A percentile compares a stretch with the other conserved stretches of the same genome.
Conservation (phyloP, 2,888 invertebrate species). For the Crossocerus cetratus region DNA sequence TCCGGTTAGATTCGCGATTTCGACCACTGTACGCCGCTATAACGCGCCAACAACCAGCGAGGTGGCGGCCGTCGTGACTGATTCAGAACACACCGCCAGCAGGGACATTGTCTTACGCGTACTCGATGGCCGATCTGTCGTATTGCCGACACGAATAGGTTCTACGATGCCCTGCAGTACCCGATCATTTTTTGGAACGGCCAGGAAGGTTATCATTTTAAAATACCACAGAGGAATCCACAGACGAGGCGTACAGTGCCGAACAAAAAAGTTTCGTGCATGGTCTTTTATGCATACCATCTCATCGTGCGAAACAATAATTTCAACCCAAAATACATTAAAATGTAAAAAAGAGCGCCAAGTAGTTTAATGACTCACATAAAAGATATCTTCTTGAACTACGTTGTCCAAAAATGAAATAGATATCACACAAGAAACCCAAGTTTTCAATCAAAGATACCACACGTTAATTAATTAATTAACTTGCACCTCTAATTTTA, state of each 20-base stretch:
- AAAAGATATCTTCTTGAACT: no score
- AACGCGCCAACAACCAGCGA: slow-evolving; percentile 7
- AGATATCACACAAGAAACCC: no score
- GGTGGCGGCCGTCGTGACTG: slow-evolving; percentile 45
- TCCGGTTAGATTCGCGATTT: no score
- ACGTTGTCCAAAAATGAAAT: no score
- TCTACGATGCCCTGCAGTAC: slow-evolving; percentile 74
- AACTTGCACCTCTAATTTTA: no score
- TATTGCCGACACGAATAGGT: slow-evolving; percentile 61
- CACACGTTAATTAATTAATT: no score
- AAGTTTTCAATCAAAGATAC: no score
- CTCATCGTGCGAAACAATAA: no score
- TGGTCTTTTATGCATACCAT: no score
- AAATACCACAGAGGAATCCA: slow-evolving; percentile 39
- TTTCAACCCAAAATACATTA: no score
- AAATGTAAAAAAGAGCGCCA: no score
- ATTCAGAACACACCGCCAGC: slow-evolving; percentile 15
- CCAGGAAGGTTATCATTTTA: slow-evolving; percentile 62
- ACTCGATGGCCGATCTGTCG: slow-evolving; percentile 20
- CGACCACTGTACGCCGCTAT: slow-evolving; percentile 5
- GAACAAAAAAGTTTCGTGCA: slow-evolving; percentile 61
- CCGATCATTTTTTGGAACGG: slow-evolving; percentile 66
- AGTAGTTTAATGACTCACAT: no score
- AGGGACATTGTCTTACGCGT: slow-evolving; percentile 28
- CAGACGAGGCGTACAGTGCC: slow-evolving; percentile 45